Evolutionary conservation across 2,888 invertebrate species (phyloP).

Genomic region (Panorpa germanica): DNA sequence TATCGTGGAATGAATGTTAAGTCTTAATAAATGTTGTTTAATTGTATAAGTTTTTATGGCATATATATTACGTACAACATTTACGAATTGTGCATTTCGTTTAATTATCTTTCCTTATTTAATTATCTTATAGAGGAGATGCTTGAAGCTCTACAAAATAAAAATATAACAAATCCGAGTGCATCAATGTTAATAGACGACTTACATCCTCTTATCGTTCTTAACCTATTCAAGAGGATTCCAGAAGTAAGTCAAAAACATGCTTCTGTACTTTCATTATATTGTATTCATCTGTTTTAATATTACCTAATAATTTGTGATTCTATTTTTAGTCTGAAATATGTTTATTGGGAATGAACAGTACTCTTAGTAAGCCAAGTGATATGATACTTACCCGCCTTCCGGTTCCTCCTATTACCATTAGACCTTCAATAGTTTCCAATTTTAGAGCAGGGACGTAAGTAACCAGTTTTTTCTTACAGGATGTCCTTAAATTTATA

Average conservation of each 20-base stretch:
- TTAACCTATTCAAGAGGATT: slow-evolving; percentile 58
- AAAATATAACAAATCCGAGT: slow-evolving; percentile 56
- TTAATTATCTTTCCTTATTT: no score
- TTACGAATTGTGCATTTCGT: no score
- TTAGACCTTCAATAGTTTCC: slow-evolving; percentile 89
- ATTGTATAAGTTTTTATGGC: no score
- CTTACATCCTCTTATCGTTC: slow-evolving; percentile 52
- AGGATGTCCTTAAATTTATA: slow-evolving; percentile 6
- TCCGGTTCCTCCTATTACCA: slow-evolving; percentile 92
- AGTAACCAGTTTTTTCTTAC: slow-evolving; percentile 23
- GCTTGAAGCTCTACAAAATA: slow-evolving; percentile 52
- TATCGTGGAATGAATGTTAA: no score
- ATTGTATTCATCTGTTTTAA: no score
- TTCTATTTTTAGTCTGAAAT: no score
- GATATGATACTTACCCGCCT: slow-evolving; percentile 83
- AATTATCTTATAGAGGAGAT: slow-evolving; percentile 46
- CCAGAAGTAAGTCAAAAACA: no score
- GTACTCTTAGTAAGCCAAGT: slow-evolving; percentile 43
- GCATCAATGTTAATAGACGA: slow-evolving; percentile 29
- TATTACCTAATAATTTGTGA: no score
- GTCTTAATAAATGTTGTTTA: no score
- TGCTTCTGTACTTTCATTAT: no score
- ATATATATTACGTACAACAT: no score
- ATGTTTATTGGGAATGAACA: slow-evolving; percentile 36
- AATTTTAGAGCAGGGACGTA: slow-evolving; percentile 89